A percentile compares a stretch with the other conserved stretches of the same genome.
phyloP scores from a whole-genome alignment of 2,888 invertebrate genomes.

The Exephanes ischioxanthus region DNA sequence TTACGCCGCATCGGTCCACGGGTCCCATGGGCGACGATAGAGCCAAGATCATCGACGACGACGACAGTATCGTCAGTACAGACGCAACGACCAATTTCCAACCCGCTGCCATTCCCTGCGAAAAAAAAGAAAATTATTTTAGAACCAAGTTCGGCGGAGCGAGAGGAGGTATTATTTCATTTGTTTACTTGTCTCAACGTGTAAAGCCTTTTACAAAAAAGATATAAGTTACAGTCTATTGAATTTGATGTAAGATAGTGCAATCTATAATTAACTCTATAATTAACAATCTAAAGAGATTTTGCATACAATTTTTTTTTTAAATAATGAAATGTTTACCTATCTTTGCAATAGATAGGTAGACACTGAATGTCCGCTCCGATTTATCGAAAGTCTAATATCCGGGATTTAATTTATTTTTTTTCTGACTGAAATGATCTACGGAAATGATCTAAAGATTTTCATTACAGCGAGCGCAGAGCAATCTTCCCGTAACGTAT shows the following conservation, averaged over 20 bases:
- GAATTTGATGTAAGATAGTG: too few species aligned
- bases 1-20: conserved; percentile 80
- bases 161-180: background rate
- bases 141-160: background rate
- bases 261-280: too few species aligned
- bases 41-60: conserved; percentile 44
- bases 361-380: too few species aligned
- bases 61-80: conserved; percentile 50
- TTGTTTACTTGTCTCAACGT: background rate
- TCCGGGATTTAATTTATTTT: background rate
- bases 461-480: background rate
- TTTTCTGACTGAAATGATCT: background rate
- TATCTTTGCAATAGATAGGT: too few species aligned
- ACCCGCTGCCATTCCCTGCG: conserved; percentile 58
- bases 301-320: background rate
- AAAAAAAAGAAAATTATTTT: background rate
- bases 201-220: too few species aligned
- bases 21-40: conserved; percentile 66
- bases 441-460: conserved; percentile 1
- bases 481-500: background rate
- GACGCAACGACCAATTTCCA: conserved; percentile 50
- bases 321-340: background rate
- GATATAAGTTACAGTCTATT: too few species aligned
- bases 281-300: background rate
- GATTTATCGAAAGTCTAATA: background rate